A percentile compares a stretch with the other conserved stretches of the same genome.
These are phyloP conservation scores for Ichneumoninae sp. DNA, from an alignment of 2,888 invertebrate species.

Conservation along the genomic window DNA sequence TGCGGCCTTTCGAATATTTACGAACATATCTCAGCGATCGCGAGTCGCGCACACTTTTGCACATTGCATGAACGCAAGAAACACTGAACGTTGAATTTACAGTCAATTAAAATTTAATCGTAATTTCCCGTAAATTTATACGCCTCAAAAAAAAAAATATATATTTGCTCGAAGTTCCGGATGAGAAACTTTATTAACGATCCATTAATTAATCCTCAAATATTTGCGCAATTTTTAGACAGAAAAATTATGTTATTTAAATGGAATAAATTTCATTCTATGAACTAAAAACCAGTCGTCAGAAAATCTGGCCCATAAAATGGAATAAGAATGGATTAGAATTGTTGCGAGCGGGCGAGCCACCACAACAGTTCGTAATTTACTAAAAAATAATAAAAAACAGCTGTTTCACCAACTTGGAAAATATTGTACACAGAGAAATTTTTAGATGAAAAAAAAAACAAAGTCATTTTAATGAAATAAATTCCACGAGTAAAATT, in stretches of 20 bases:
- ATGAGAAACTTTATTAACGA: neutral
- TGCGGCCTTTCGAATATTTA: constrained; percentile 32
- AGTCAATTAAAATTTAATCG: neutral
- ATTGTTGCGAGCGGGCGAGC: too few species aligned
- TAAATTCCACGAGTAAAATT: too few species aligned
- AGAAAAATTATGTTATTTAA: neutral
- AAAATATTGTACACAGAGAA: neutral
- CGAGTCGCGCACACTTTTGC: neutral
- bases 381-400: too few species aligned
- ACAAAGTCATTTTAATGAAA: too few species aligned
- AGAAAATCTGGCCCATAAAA: too few species aligned
- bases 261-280: too few species aligned
- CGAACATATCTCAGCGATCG: neutral
- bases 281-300: too few species aligned
- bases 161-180: neutral
- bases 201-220: neutral
- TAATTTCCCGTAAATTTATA: neutral
- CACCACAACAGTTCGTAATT: too few species aligned
- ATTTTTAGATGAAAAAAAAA: too few species aligned
- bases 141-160: neutral
- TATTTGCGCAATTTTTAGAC: neutral
- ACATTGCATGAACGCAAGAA: neutral
- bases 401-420: neutral
- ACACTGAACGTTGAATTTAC: neutral
- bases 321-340: too few species aligned